Base-by-base conservation (phyloP, 2,797 vertebrate species). In the Cyclura pinguis region DNA sequence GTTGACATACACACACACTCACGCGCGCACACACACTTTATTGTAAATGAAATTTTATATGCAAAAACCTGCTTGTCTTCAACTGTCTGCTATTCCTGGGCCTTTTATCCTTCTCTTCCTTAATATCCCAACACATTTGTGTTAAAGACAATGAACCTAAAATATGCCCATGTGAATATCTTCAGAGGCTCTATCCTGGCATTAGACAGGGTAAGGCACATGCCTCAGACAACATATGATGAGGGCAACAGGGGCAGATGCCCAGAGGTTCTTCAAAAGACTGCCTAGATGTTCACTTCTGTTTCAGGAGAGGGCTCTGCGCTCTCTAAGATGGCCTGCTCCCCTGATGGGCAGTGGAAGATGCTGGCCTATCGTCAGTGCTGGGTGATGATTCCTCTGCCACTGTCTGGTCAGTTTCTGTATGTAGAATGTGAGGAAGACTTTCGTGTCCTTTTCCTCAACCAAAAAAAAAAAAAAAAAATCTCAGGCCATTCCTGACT, bases 11-110 rank as follows among this genome's bases (percentile, higher is more conserved):
- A 84, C 78, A 52, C 24, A 13, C 9, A 13, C 9, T 13, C 47
- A 27, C 77, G 3, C 93, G 94, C 92, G 82, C 78, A 50, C 24
- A 13, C 9, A 27, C 47, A 27, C 77, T 35, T 7, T 27, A 32
- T 55, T 95, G 81, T 94, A 93, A 96, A 92, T 96, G 95, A 96
- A 96, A 95, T 80, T 93, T 95, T 95, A 96, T 94, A 93, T 93
- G 91, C 92, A 93, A 96, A 88, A 95, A 95, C 92, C 93, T 29
- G 24, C 42, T 95, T 94, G 89, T 90, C 91, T 96, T 96, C 94
- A 95, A 92, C 92, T 94, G 93, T 92, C 94, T 94, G 90, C 91
- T 73, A 42, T 55, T 85, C 88, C 80, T 93, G 94, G 94, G 0
- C 0, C 87, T 96, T 96, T 94, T 90, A 14, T 5, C 9, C 3